These are phyloP conservation scores for Diarsia mendica DNA, from an alignment of 2,888 invertebrate genomes.

Conservation along the genomic window DNA sequence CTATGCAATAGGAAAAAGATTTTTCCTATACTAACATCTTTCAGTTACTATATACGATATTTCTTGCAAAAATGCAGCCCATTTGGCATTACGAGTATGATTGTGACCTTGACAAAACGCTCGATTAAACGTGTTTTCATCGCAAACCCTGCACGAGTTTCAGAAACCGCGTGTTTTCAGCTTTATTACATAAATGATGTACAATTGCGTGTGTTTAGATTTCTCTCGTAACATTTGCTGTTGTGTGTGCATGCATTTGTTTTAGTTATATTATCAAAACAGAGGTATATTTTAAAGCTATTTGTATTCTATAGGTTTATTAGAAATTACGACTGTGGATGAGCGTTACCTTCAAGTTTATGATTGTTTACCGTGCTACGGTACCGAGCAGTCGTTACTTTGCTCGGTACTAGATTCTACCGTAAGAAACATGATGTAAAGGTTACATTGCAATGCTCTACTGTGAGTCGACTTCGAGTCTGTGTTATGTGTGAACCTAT, in stretches of 20 bases:
- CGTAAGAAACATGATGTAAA: not conserved
- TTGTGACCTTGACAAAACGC: conserved; percentile 17
- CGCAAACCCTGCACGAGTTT: conserved; percentile 28
- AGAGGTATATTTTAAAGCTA: conserved; percentile 13
- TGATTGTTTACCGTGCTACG: not conserved
- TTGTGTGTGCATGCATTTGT: conserved; percentile 19
- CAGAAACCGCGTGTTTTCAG: conserved; percentile 21
- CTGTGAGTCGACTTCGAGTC: not conserved
- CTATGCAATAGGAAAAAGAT: too few species aligned
- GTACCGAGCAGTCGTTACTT: too few species aligned
- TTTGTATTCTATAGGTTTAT: conserved; percentile 17
- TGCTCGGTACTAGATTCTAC: not conserved
- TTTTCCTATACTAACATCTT: too few species aligned
- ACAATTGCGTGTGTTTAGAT: conserved; percentile 22
- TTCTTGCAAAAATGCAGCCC: conserved; percentile 8
- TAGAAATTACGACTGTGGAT: conserved; percentile 9
- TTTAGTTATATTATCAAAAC: conserved; percentile 36
- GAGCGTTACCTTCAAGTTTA: not conserved
- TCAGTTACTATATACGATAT: too few species aligned
- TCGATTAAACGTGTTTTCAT: conserved; percentile 32
- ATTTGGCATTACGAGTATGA: conserved; percentile 3
- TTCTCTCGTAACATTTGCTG: conserved; percentile 16
- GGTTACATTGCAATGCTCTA: not conserved
- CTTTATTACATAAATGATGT: conserved; percentile 27
- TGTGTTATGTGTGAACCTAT: not conserved